These are phyloP conservation scores for Dendrolimus punctatus DNA, from an alignment of 1,140 invertebrate genomes.

Conservation along the genomic window DNA sequence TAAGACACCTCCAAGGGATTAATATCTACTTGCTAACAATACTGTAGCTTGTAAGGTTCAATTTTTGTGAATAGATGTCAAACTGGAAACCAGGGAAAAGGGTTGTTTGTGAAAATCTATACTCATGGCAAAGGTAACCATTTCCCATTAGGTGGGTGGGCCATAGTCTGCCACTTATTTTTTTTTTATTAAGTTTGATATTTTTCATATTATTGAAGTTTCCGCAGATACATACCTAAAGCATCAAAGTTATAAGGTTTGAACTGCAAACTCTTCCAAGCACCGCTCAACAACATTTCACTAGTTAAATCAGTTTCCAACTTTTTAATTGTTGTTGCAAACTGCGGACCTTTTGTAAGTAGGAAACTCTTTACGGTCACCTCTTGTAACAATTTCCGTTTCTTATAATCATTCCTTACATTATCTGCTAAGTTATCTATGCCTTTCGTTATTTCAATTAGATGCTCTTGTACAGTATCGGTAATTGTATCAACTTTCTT, in stretches of 20 bases:
- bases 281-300: conserved; percentile 90
- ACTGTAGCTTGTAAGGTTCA: too few relatives aligned
- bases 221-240: conserved; percentile 72
- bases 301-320: conserved; percentile 95
- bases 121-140: too few relatives aligned
- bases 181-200: background rate
- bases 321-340: conserved; percentile 87
- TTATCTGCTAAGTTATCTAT: conserved; percentile 77
- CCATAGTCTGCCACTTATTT: too few relatives aligned
- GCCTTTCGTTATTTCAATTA: conserved; percentile 77
- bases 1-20: too few relatives aligned
- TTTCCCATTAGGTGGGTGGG: too few relatives aligned
- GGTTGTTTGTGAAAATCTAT: too few relatives aligned
- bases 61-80: too few relatives aligned
- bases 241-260: conserved; percentile 99
- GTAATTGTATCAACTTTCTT: conserved; percentile 83
- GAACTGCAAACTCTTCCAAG: conserved; percentile 95
- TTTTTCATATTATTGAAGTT: background rate
- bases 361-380: conserved; percentile 84
- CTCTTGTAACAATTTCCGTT: conserved; percentile 94
- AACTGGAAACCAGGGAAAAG: too few relatives aligned
- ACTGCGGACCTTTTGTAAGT: conserved; percentile 87
- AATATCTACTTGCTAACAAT: too few relatives aligned
- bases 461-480: conserved; percentile 82
- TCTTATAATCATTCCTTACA: conserved; percentile 91